Conservation (phyloP, 2,888 invertebrate species). For the Cylindroiulus punctatus region DNA sequence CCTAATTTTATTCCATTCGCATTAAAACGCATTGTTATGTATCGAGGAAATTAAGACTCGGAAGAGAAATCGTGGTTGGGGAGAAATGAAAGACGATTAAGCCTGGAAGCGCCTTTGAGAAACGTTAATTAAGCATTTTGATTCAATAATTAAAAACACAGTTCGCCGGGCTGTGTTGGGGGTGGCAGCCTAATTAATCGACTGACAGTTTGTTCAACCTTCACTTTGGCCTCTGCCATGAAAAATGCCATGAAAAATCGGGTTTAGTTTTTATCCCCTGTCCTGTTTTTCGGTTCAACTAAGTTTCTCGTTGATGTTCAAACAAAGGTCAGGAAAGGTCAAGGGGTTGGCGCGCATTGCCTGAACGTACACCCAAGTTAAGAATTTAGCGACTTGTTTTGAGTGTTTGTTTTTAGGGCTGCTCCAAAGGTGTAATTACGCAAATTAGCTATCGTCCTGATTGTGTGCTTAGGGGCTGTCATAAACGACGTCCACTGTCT, state of each 20-base stretch:
- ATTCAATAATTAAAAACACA: neutral
- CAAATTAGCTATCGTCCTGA: too few species aligned
- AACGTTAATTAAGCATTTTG: slow-evolving; percentile 9
- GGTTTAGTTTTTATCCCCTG: neutral
- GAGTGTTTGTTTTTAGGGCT: too few species aligned
- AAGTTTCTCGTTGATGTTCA: neutral
- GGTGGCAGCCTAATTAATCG: too few species aligned
- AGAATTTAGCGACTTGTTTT: too few species aligned
- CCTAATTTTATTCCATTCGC: slow-evolving; percentile 2
- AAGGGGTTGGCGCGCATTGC: neutral
- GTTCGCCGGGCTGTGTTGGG: neutral
- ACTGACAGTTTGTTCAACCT: neutral
- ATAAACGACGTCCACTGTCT: too few species aligned
- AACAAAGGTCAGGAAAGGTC: neutral
- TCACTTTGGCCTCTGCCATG: neutral
- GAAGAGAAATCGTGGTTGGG: neutral
- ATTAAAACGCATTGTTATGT: neutral
- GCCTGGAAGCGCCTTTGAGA: neutral
- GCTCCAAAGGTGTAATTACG: too few species aligned
- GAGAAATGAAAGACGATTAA: neutral
- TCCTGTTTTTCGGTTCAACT: neutral
- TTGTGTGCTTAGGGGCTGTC: too few species aligned
- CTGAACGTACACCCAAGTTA: too few species aligned
- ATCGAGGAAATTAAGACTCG: neutral
- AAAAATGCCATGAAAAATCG: neutral